A percentile compares a stretch with the other conserved stretches of the same genome.
Evolutionary conservation across 64 coral and sea anemone genomes (phyloP).

Genomic region (Platygyra sinensis): DNA sequence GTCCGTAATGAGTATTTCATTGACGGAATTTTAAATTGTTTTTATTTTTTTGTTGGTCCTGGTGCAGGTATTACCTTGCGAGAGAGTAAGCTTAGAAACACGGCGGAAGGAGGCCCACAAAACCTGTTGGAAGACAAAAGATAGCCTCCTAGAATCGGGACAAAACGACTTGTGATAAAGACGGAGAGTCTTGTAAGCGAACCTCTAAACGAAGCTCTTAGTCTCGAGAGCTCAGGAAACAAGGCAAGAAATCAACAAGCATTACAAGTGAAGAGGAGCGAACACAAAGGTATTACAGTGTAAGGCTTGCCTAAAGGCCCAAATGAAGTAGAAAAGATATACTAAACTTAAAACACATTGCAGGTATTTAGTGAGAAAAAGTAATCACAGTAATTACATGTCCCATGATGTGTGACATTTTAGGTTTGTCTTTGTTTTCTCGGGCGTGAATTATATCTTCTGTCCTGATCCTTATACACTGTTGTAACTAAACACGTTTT

Average conservation of each 20-base stretch:
- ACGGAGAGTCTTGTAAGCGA: conserved; percentile 73
- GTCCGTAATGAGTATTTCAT: neutral
- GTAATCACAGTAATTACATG: too few relatives aligned
- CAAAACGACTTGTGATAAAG: conserved; percentile 80
- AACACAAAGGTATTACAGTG: conserved; percentile 36
- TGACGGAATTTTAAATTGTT: too few relatives aligned
- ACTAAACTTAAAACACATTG: too few relatives aligned
- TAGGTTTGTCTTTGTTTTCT: too few relatives aligned
- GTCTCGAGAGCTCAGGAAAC: conserved; percentile 56
- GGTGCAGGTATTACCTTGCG: conserved; percentile 80
- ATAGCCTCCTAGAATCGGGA: conserved; percentile 89
- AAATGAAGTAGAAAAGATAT: too few relatives aligned
- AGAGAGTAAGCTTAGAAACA: conserved; percentile 83
- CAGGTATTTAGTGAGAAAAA: too few relatives aligned
- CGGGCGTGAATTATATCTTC: too few relatives aligned
- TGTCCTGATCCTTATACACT: too few relatives aligned
- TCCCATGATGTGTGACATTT: too few relatives aligned
- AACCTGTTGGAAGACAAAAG: conserved; percentile 75
- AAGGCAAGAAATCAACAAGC: neutral
- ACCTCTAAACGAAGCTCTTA: conserved; percentile 84
- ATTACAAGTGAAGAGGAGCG: conserved; percentile 34
- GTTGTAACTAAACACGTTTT: neutral
- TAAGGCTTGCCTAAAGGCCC: too few relatives aligned
- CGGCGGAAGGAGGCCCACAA: conserved; percentile 79
- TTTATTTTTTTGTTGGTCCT: neutral